Evolutionary conservation across 1,140 invertebrate genomes (phyloP).

Genomic region (Periplaneta americana): DNA sequence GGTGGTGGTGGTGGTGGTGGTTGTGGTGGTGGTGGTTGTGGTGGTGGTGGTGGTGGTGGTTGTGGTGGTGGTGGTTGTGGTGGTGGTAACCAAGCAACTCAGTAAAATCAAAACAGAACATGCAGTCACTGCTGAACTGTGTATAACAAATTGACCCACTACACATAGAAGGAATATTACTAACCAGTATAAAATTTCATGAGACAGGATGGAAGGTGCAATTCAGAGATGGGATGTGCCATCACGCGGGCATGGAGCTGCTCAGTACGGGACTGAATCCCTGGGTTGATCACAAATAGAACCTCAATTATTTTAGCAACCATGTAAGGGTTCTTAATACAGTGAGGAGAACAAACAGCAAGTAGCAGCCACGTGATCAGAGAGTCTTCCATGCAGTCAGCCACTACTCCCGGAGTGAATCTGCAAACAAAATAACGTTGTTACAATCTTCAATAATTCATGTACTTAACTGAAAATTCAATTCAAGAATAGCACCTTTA

Average conservation of each 20-base stretch:
- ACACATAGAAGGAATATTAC: too few relatives aligned
- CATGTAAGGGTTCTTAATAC: slow-evolving; percentile 93
- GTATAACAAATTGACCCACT: too few relatives aligned
- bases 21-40: too few relatives aligned
- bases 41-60: too few relatives aligned
- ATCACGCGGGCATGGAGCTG: slow-evolving; percentile 61
- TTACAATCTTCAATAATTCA: neutral
- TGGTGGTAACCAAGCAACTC: too few relatives aligned
- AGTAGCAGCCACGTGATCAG: slow-evolving; percentile 85
- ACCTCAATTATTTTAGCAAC: slow-evolving; percentile 94
- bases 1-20: too few relatives aligned
- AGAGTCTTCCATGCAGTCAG: slow-evolving; percentile 72
- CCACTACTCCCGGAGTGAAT: slow-evolving; percentile 68
- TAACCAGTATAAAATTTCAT: slow-evolving; percentile 94
- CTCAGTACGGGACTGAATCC: slow-evolving; percentile 63
- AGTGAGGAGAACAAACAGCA: slow-evolving; percentile 82
- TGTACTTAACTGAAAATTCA: neutral
- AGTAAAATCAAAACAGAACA: too few relatives aligned
- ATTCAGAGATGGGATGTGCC: slow-evolving; percentile 80
- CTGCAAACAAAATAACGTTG: slow-evolving; percentile 39
- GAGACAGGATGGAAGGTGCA: slow-evolving; percentile 74
- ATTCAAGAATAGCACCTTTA: too few relatives aligned
- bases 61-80: too few relatives aligned
- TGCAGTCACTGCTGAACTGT: too few relatives aligned
- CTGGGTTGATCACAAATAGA: slow-evolving; percentile 85